A percentile compares a stretch with the other conserved stretches of the same genome.
These are phyloP conservation scores for Astyanax mexicanus DNA, from an alignment of 2,797 vertebrate genomes.

Conservation along the genomic window DNA sequence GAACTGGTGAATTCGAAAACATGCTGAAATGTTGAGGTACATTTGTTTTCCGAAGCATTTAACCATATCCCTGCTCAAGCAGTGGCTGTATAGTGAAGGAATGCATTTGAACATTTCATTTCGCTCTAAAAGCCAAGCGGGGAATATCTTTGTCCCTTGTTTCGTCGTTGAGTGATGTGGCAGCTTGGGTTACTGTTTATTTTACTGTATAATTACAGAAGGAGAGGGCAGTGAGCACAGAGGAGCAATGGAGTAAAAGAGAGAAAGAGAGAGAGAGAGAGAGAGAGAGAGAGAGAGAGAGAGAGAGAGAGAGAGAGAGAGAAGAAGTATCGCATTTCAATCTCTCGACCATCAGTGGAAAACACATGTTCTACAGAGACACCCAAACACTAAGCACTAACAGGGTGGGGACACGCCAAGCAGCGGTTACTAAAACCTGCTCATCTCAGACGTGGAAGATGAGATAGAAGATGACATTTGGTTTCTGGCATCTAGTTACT, in stretches of 20 bases:
- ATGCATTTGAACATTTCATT: constrained; percentile 43
- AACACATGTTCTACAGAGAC: constrained; percentile 49
- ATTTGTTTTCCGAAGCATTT: too few relatives aligned
- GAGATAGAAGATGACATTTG: neutral
- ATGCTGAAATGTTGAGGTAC: too few relatives aligned
- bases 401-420: constrained; percentile 30
- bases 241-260: neutral
- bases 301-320: constrained; percentile 12
- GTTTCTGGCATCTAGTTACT: neutral
- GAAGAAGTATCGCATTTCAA: constrained; percentile 47
- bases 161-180: constrained; percentile 61
- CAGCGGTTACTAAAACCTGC: constrained; percentile 24
- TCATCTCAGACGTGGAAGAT: constrained; percentile 1
- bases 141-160: constrained; percentile 58
- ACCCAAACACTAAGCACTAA: constrained; percentile 46
- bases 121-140: constrained; percentile 45
- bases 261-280: constrained; percentile 4
- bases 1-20: neutral
- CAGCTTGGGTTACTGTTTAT: constrained; percentile 62
- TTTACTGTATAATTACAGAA: constrained; percentile 62
- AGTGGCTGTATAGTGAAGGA: constrained; percentile 38
- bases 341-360: constrained; percentile 50
- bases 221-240: constrained; percentile 26
- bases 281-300: too few relatives aligned
- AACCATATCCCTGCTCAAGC: too few relatives aligned